Percentiles rank a stretch among this genome's conserved stretches.
These are phyloP conservation scores for Linhomoeus sp. DNA, from an alignment of 2,888 invertebrate genomes.

Conservation along the genomic window DNA sequence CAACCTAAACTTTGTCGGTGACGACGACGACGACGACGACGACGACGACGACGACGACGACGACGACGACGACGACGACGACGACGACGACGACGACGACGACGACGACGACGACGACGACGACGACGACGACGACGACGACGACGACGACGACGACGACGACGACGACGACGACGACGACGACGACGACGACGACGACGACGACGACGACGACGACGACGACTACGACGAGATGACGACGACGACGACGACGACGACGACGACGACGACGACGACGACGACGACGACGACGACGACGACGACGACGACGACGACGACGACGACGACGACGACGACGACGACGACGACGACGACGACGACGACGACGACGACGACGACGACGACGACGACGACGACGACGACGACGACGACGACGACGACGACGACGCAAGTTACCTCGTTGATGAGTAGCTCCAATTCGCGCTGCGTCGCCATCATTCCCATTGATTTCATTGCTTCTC, in stretches of 20 bases:
- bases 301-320: conserved; percentile 10
- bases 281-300: conserved; percentile 18
- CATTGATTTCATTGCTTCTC: conserved; percentile 24
- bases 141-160: conserved; percentile 17
- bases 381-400: conserved; percentile 22
- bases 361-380: too few species aligned
- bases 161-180: too few species aligned
- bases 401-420: conserved; percentile 4
- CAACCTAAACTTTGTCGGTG: conserved; percentile 12
- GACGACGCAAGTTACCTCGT: conserved; percentile 12
- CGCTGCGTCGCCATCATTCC: conserved; percentile 20
- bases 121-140: conserved; percentile 11
- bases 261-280: not conserved
- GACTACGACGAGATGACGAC: too few species aligned
- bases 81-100: conserved; percentile 21
- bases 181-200: conserved; percentile 24
- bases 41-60: conserved; percentile 21
- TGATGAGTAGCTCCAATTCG: conserved; percentile 23
- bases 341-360: conserved; percentile 21
- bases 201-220: not conserved
- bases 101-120: conserved; percentile 7
- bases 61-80: too few species aligned
- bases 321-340: conserved; percentile 7
- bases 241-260: conserved; percentile 24
- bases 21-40: conserved; percentile 6